Conservation (phyloP, 35 echinoderm and acorn worm species). For the Heliocidaris erythrogramma region DNA sequence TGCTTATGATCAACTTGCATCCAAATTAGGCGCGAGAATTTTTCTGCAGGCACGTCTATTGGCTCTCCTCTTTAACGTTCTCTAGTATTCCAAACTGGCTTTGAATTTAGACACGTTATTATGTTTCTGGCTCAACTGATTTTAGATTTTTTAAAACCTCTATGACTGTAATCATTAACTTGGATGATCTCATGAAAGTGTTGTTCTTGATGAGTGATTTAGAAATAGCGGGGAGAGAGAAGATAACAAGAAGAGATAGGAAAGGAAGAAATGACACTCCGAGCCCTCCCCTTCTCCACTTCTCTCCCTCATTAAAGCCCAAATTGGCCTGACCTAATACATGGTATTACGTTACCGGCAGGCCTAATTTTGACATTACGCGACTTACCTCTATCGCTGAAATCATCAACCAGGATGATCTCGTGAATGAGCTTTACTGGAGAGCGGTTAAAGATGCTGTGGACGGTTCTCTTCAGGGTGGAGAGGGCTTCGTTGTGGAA, state of each 20-base stretch:
- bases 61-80: too few relatives aligned
- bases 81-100: not conserved
- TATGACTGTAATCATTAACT: slow-evolving; percentile 87
- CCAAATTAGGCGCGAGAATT: too few relatives aligned
- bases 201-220: not conserved
- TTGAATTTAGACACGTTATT: not conserved
- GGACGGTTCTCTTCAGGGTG: slow-evolving; percentile 86
- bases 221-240: not conserved
- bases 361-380: not conserved
- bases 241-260: not conserved
- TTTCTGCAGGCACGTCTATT: too few relatives aligned
- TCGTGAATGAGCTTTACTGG: slow-evolving; percentile 85
- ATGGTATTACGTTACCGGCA: not conserved
- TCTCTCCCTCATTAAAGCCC: not conserved
- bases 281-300: too few relatives aligned
- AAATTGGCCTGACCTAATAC: not conserved
- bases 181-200: slow-evolving; percentile 87
- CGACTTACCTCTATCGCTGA: slow-evolving; percentile 81
- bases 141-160: slow-evolving; percentile 64
- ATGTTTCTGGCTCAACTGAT: not conserved
- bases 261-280: not conserved
- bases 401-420: slow-evolving; percentile 94
- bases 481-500: slow-evolving; percentile 98
- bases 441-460: slow-evolving; percentile 92
- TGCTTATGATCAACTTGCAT: too few relatives aligned